Evolutionary conservation across 2,888 invertebrate species (phyloP), one percentile per base, ranked within the genome.

Genomic region (Nomada hirtipes): DNA sequence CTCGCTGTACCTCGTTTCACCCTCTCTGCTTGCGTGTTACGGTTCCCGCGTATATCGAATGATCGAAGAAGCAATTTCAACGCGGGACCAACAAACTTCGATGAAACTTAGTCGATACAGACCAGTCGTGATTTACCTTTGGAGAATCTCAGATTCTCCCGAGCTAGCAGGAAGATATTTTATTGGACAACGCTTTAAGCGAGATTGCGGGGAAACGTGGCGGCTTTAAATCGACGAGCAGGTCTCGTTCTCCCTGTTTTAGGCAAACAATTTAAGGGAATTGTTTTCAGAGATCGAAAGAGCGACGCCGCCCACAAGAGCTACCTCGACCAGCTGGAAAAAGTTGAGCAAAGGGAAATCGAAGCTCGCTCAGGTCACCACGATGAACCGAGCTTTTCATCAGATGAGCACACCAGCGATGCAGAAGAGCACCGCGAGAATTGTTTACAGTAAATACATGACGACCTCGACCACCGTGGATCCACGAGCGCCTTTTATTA

Each of bases 371-470:
- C 89, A 89, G 64, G 89, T 84, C 57, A 91, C 92, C 60, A 89
- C 89, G 65, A 87, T 89, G 70, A 90, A 90, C 84, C 89, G 89
- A 50, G 75, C 87, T 73, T 88, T 86, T 82, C 89, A 91, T 76
- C 92, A 91, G 85, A 87, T 90, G 84, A 93, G 92, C 86, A 92
- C 92, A 23, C 91, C 92, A 59, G 88, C 90, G 75, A 89, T 91
- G 89, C 91, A 91, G 80, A 92, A 91, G 82, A 92, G 91, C 75
- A 92, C 93, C 52, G 89, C 87, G 72, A 88, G 87, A 69, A 86
- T 91, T 79, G 85, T 88, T 59, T 86, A 88, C 82, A 90, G 88
- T 84, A 90, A 91, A 83, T 85, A 87, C 64, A 75, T 80, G 75
- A 86, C 87, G 7, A 91, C 91, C 29, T 88, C 88, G 67, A 93